Evolutionary conservation across 2,797 vertebrate species (phyloP).

Genomic region (Anisognathus igniventris): DNA sequence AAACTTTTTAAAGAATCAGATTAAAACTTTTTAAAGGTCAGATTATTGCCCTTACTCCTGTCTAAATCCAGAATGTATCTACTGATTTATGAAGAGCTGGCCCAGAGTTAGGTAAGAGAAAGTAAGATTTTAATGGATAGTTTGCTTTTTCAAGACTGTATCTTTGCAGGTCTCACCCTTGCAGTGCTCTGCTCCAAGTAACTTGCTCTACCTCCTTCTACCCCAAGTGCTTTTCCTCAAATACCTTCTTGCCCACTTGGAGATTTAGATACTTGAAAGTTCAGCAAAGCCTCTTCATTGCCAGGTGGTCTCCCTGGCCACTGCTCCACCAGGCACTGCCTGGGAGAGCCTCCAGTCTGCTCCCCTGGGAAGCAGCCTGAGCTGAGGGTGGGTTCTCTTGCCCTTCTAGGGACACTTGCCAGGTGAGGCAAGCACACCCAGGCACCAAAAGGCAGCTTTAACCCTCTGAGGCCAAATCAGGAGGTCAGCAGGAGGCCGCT

Average conservation of each 20-base stretch:
- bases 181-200: background rate
- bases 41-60: background rate
- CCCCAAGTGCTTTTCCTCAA: background rate
- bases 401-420: conserved; percentile 37
- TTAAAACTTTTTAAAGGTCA: background rate
- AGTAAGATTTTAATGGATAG: background rate
- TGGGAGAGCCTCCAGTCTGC: background rate
- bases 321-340: background rate
- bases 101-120: background rate
- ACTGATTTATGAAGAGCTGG: background rate
- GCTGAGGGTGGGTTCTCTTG: background rate
- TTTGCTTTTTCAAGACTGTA: background rate
- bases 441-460: conserved; percentile 49
- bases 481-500: conserved; percentile 30
- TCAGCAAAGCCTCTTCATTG: background rate
- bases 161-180: background rate
- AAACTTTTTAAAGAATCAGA: background rate
- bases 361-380: conserved; percentile 42
- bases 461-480: background rate
- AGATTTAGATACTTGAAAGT: background rate
- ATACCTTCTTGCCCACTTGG: background rate
- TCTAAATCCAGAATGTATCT: background rate
- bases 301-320: background rate
- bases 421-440: background rate
- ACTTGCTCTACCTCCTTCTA: background rate